A percentile compares a stretch with the other conserved stretches of the same genome.
These are phyloP conservation scores for Urophycis tenuis DNA, from an alignment of 2,797 vertebrate genomes.

Conservation along the genomic window DNA sequence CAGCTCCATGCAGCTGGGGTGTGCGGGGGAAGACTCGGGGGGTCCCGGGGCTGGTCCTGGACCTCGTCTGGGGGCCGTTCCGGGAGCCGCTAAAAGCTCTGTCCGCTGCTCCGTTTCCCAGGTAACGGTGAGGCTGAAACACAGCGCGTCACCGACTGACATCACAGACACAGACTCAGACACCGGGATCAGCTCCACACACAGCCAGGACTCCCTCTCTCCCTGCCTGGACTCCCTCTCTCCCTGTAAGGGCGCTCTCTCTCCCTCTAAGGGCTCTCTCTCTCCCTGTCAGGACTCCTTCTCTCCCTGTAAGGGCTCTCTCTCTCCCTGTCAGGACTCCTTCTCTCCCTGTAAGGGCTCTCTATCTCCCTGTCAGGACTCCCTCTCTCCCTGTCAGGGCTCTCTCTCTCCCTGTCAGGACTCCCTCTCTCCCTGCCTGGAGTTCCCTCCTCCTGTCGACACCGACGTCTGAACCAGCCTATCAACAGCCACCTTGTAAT, in stretches of 20 bases:
- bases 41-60: background rate
- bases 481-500: background rate
- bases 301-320: too few relatives aligned
- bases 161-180: slow-evolving; percentile 93
- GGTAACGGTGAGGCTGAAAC: slow-evolving; percentile 59
- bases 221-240: slow-evolving; percentile 66
- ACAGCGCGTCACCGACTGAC: slow-evolving; percentile 67
- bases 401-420: slow-evolving; percentile 70
- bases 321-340: too few relatives aligned
- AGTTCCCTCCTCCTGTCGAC: slow-evolving; percentile 66
- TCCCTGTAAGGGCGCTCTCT: too few relatives aligned
- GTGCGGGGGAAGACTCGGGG: slow-evolving; percentile 15
- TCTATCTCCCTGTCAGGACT: too few relatives aligned
- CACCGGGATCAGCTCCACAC: slow-evolving; percentile 96
- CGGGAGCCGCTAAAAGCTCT: slow-evolving; percentile 41
- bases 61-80: slow-evolving; percentile 26
- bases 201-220: slow-evolving; percentile 92
- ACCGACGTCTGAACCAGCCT: slow-evolving; percentile 62
- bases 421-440: slow-evolving; percentile 78
- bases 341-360: too few relatives aligned
- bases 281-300: too few relatives aligned
- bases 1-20: slow-evolving; percentile 65
- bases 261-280: too few relatives aligned
- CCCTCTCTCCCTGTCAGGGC: too few relatives aligned
- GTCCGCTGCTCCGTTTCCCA: slow-evolving; percentile 48